These are phyloP conservation scores for Synanthedon andrenaeformis DNA, from an alignment of 2,888 invertebrate species.

Conservation along the genomic window DNA sequence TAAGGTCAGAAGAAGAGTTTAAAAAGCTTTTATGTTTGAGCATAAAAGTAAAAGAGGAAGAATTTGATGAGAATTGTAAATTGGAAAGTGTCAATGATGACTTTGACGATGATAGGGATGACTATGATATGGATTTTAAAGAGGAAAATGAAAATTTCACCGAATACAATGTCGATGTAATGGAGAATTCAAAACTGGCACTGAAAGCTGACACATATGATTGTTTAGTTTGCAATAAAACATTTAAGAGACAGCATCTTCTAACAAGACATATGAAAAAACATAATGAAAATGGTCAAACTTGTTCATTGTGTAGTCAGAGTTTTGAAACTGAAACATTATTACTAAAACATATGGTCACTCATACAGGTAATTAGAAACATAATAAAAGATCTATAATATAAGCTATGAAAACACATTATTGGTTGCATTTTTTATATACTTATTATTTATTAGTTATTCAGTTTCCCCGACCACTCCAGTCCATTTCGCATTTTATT, in stretches of 20 bases:
- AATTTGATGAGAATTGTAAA: constrained; percentile 21
- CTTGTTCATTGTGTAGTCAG: constrained; percentile 19
- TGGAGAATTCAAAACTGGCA: neutral
- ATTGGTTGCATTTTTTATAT: no score
- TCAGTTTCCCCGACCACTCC: no score
- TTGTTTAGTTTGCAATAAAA: constrained; percentile 37
- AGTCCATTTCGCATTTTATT: no score
- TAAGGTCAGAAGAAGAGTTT: constrained; percentile 34
- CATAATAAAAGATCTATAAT: no score
- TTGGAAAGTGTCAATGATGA: constrained; percentile 5
- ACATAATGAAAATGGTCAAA: constrained; percentile 17
- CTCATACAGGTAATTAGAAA: constrained; percentile 5
- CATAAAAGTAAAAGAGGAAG: constrained; percentile 24
- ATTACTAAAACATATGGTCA: constrained; percentile 18
- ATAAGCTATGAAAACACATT: no score
- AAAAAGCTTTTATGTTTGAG: constrained; percentile 20
- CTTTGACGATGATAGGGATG: constrained; percentile 7
- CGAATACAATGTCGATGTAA: constrained; percentile 14
- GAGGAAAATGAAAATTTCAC: constrained; percentile 45
- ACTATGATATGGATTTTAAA: constrained; percentile 3
- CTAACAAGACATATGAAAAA: constrained; percentile 42
- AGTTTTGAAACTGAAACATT: constrained; percentile 15
- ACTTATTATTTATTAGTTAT: no score
- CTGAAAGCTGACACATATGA: constrained; percentile 7
- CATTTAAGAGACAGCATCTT: constrained; percentile 27